Base-by-base conservation (phyloP, 1,140 invertebrate genomes). In the Holcopasites calliopsidis region DNA sequence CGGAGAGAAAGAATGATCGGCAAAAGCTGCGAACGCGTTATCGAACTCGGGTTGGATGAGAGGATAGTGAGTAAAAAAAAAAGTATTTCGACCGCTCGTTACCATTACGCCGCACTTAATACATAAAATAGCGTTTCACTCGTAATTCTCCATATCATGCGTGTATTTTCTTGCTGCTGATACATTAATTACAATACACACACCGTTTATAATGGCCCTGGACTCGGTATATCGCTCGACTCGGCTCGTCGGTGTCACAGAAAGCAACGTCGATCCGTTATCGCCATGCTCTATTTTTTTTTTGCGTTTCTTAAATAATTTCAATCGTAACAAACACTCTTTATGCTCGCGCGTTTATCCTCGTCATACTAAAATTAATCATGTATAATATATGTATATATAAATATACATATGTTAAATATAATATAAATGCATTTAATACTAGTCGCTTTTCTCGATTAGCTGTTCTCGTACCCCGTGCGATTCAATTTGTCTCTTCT, bases 351-450 rank as follows among this genome's bases (percentile, higher is more conserved):
- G 76, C 66, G 18, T 87, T 87, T 86, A 85, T 83, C n/a, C 87
- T 85, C 81, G 72, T 84, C 80, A 72, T 81, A 80, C 87, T 83
- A 80, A 88, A 89, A 87, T 88, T 77, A 85, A 87, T 85, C n/a
- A 58, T 83, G 79, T 88, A 88, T 84, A 66, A 61, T 84, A 78
- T 83, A 73, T 74, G 47, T 73, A 74, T 74, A 55, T 71, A 62
- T 72, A 64, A 74, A 74, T 74, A 74, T 74, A 74, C 71, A 74
- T 66, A 74, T 74, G 52, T 74, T 74, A 74, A 74, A 74, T 74
- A 74, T 52, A 74, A 74, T 74, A 83, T 89, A 88, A 88, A 88
- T 88, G 85, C 87, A 66, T 85, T 85, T 89, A 89, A 88, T 88
- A 88, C 87, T 86, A 87, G 83, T 75, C 76, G 76, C 79, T 85